These are phyloP conservation scores for Phalacrocorax brasilianus DNA, from an alignment of 2,113 vertebrate species.

Conservation along the genomic window DNA sequence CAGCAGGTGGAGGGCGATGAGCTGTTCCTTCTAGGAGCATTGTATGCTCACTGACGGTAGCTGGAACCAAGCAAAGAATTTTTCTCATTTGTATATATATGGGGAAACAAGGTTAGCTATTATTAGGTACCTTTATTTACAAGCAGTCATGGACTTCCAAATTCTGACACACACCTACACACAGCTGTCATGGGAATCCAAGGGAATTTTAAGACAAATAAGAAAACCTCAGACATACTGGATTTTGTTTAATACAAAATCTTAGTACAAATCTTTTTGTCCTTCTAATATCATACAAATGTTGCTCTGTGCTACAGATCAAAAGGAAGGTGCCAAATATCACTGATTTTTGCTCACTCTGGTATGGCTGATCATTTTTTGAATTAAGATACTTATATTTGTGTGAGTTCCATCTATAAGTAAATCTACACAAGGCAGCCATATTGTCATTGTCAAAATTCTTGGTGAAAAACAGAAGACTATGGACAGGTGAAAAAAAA, in stretches of 20 bases:
- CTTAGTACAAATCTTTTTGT: background rate
- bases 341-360: background rate
- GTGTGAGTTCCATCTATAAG: background rate
- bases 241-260: background rate
- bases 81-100: background rate
- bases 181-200: background rate
- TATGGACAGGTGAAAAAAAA: background rate
- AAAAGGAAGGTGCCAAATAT: background rate
- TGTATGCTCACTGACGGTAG: conserved; percentile 95
- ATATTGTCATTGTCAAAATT: background rate
- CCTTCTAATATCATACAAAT: background rate
- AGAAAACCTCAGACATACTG: background rate
- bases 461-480: background rate
- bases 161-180: background rate
- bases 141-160: background rate
- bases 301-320: background rate
- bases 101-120: background rate
- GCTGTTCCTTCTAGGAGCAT: conserved; percentile 92
- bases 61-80: conserved; percentile 70
- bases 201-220: background rate
- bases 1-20: conserved; percentile 85
- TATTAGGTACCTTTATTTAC: background rate
- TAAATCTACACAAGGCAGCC: background rate
- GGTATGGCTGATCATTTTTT: background rate
- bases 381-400: background rate